Conservation (phyloP, 2,888 invertebrate genomes). For the Acleris literana region DNA sequence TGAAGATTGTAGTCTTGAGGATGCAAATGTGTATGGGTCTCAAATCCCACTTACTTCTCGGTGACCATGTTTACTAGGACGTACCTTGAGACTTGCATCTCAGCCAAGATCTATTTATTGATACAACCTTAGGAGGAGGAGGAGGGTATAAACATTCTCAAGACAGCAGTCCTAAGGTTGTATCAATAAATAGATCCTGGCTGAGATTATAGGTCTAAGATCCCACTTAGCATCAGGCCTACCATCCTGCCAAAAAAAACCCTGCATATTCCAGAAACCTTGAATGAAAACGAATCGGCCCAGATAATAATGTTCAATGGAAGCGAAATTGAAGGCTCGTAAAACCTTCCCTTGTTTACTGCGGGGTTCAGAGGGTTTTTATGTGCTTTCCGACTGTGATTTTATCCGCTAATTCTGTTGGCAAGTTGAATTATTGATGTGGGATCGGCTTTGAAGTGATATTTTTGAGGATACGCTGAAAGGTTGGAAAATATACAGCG, state of each 20-base stretch:
- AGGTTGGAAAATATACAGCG: not conserved
- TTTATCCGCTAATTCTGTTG: conserved; percentile 21
- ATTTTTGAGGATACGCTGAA: not conserved
- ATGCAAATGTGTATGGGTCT: too few species aligned
- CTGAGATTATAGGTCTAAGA: too few species aligned
- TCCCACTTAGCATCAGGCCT: too few species aligned
- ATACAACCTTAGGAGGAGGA: too few species aligned
- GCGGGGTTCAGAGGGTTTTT: conserved; percentile 5
- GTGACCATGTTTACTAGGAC: too few species aligned
- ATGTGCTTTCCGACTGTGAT: not conserved
- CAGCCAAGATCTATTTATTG: too few species aligned
- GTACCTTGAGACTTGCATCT: too few species aligned
- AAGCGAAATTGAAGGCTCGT: conserved; percentile 21
- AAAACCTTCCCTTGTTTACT: conserved; percentile 21
- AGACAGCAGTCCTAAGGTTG: too few species aligned
- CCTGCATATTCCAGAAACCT: conserved; percentile 2
- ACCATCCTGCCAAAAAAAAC: not conserved
- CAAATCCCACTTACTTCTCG: too few species aligned
- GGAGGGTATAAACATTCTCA: too few species aligned
- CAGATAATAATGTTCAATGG: conserved; percentile 19
- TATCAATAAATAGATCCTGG: too few species aligned
- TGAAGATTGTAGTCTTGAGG: too few species aligned
- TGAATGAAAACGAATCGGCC: conserved; percentile 18
- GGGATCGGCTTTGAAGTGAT: not conserved
- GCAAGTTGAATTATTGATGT: conserved; percentile 21